These are phyloP conservation scores for Xanthostigma xanthostigma DNA, from an alignment of 2,888 invertebrate species.

Conservation along the genomic window DNA sequence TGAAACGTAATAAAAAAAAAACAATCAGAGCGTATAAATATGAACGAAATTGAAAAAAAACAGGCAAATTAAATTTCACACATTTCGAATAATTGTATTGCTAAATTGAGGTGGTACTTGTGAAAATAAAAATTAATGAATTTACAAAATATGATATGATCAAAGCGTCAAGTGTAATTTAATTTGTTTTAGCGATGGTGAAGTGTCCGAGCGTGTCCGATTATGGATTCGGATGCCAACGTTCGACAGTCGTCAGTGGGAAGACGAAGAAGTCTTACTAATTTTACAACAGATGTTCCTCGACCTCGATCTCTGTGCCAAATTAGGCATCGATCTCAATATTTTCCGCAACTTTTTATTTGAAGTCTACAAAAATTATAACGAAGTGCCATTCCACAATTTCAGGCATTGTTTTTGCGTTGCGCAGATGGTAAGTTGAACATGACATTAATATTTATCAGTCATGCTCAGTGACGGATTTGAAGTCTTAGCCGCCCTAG, in stretches of 20 bases:
- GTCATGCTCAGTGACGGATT: too few relatives aligned
- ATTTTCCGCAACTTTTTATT: constrained; percentile 56
- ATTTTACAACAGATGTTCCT: constrained; percentile 70
- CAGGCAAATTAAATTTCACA: background rate
- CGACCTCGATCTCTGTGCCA: constrained; percentile 56
- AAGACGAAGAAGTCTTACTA: constrained; percentile 63
- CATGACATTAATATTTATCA: too few relatives aligned
- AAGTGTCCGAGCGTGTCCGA: constrained; percentile 44
- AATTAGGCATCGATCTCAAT: constrained; percentile 57
- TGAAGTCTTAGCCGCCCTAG: too few relatives aligned
- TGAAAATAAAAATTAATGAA: too few relatives aligned
- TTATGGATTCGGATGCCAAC: constrained; percentile 50
- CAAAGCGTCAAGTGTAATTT: background rate
- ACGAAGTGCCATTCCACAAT: constrained; percentile 78
- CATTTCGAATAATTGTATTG: background rate
- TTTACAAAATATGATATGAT: too few relatives aligned
- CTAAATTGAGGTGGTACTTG: too few relatives aligned
- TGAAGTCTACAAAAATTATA: constrained; percentile 66
- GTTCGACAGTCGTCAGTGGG: constrained; percentile 71
- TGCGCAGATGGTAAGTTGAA: constrained; percentile 61
- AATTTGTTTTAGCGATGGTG: constrained; percentile 34
- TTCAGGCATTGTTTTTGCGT: constrained; percentile 79
- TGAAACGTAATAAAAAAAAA: too few relatives aligned
- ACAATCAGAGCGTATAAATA: too few relatives aligned
- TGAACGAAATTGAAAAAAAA: background rate